Conservation (phyloP, 64 coral and sea anemone genomes). For the Cladopsammia gracilis region DNA sequence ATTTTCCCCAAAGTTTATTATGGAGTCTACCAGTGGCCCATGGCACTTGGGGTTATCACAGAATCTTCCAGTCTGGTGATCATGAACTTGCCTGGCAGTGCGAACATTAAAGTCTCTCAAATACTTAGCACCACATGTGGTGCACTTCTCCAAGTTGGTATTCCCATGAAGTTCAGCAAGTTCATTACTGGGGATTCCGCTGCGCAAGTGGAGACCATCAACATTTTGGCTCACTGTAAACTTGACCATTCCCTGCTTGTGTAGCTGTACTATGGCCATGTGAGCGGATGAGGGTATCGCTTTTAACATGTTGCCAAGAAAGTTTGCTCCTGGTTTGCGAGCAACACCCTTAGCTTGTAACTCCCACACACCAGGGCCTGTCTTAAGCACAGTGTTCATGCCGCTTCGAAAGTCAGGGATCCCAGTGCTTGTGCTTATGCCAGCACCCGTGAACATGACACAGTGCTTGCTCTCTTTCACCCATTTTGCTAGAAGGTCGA, state of each 20-base stretch:
- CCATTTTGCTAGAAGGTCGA: conserved; percentile 74
- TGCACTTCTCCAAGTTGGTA: conserved; percentile 82
- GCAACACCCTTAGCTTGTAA: conserved; percentile 70
- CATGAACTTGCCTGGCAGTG: conserved; percentile 62
- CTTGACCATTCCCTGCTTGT: conserved; percentile 70
- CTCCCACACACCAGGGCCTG: conserved; percentile 86
- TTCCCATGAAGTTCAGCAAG: conserved; percentile 82
- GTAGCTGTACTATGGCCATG: conserved; percentile 79
- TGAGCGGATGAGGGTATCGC: conserved; percentile 62
- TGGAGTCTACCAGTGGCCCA: conserved; percentile 77
- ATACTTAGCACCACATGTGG: conserved; percentile 70
- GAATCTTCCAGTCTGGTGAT: conserved; percentile 68
- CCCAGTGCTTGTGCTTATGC: conserved; percentile 88
- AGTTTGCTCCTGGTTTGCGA: conserved; percentile 10
- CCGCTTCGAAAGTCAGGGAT: conserved; percentile 89
- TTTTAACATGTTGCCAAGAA: conserved; percentile 7
- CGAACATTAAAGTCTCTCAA: conserved; percentile 81
- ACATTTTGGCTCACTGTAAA: conserved; percentile 85
- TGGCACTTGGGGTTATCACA: conserved; percentile 75
- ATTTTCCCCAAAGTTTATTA: conserved; percentile 86
- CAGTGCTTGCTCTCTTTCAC: conserved; percentile 80
- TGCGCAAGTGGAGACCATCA: conserved; percentile 78
- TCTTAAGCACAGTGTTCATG: conserved; percentile 82
- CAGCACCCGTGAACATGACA: conserved; percentile 80
- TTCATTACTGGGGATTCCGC: conserved; percentile 61